Evolutionary conservation across 2,113 vertebrate species (phyloP).

Genomic region (Gila orcuttii): DNA sequence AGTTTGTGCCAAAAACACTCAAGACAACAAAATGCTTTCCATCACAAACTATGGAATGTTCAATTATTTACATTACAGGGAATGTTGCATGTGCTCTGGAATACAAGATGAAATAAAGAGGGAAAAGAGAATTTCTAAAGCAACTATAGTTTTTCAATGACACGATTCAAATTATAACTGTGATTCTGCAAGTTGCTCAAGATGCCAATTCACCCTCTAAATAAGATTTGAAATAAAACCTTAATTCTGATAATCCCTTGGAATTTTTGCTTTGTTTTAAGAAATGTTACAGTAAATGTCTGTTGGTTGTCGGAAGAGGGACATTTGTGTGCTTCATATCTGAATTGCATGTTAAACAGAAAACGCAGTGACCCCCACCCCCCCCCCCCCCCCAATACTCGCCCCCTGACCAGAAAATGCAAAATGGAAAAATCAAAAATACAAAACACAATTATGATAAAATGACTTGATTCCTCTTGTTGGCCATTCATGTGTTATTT

Average conservation of each 20-base stretch:
- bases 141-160: constrained; percentile 25
- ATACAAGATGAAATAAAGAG: constrained; percentile 46
- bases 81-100: constrained; percentile 61
- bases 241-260: constrained; percentile 48
- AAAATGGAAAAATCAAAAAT: constrained; percentile 34
- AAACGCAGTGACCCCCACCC: constrained; percentile 41
- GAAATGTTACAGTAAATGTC: constrained; percentile 39
- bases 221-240: constrained; percentile 12
- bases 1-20: constrained; percentile 32
- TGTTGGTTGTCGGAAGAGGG: constrained; percentile 41
- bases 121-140: constrained; percentile 9
- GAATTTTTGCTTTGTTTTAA: not conserved
- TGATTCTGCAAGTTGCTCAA: constrained; percentile 48
- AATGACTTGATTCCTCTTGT: constrained; percentile 45
- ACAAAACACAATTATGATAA: constrained; percentile 49
- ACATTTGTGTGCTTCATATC: constrained; percentile 62
- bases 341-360: constrained; percentile 69
- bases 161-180: constrained; percentile 48
- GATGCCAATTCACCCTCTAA: constrained; percentile 54
- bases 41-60: constrained; percentile 62
- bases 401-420: constrained; percentile 54
- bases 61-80: constrained; percentile 52
- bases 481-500: constrained; percentile 63
- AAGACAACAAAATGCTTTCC: not conserved
- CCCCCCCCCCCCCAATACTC: constrained; percentile 32